phyloP scores from a whole-genome alignment of 2,888 invertebrate species.

The Smittia aterrima region DNA sequence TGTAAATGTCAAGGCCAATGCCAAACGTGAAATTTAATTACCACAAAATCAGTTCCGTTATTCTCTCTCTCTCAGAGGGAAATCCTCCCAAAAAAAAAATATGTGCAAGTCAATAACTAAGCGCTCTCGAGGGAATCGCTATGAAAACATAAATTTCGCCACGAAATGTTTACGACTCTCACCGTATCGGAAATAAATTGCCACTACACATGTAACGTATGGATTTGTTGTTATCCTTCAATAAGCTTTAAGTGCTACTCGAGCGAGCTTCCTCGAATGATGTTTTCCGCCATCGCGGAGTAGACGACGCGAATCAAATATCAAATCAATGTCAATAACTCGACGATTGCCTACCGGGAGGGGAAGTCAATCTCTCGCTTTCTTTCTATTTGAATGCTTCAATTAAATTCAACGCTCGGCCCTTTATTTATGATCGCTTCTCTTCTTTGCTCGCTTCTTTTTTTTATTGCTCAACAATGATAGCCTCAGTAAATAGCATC shows the following conservation, averaged over 20 bases:
- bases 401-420: constrained; percentile 17
- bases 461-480: constrained; percentile 4
- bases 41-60: background rate
- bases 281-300: background rate
- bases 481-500: background rate
- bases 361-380: background rate
- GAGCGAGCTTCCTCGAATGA: background rate
- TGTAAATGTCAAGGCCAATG: background rate
- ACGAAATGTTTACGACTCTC: too few species aligned
- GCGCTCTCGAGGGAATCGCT: background rate
- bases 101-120: background rate
- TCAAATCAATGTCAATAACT: constrained; percentile 21
- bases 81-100: too few species aligned
- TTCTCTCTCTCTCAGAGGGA: too few species aligned
- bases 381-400: constrained; percentile 1
- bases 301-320: constrained; percentile 2
- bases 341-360: background rate
- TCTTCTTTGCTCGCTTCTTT: background rate
- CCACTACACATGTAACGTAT: too few species aligned
- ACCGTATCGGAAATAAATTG: too few species aligned
- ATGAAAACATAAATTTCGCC: too few species aligned
- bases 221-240: too few species aligned
- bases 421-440: background rate
- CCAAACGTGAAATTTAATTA: background rate
- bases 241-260: too few species aligned